These are phyloP conservation scores for Ennomos fuscantarius DNA, from an alignment of 2,888 invertebrate genomes.

Conservation along the genomic window DNA sequence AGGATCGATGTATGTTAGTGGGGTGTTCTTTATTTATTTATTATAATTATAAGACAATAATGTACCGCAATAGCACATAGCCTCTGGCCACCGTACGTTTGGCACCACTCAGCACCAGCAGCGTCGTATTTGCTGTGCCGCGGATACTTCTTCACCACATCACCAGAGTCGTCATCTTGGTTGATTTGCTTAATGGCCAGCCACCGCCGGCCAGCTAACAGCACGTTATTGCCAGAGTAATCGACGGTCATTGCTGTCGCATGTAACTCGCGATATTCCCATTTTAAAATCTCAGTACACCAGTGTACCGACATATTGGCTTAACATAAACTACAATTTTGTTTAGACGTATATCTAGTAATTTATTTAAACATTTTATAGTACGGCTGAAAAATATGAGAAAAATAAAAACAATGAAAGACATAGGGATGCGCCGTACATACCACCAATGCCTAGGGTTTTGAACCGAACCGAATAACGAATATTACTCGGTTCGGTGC, in stretches of 20 bases:
- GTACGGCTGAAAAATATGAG: too few relatives aligned
- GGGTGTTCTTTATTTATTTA: too few relatives aligned
- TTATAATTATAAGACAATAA: slow-evolving; percentile 28
- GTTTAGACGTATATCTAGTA: too few relatives aligned
- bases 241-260: slow-evolving; percentile 97
- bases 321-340: too few relatives aligned
- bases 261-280: slow-evolving; percentile 94
- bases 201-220: slow-evolving; percentile 93
- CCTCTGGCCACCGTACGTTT: slow-evolving; percentile 90
- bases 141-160: slow-evolving; percentile 90
- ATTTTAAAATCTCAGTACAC: slow-evolving; percentile 82
- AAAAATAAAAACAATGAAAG: slow-evolving; percentile 8
- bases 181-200: slow-evolving; percentile 91
- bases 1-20: too few relatives aligned
- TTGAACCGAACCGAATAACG: too few relatives aligned
- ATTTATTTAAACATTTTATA: too few relatives aligned
- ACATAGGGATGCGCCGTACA: too few relatives aligned
- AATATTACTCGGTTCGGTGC: too few relatives aligned
- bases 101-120: slow-evolving; percentile 96
- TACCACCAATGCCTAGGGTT: too few relatives aligned
- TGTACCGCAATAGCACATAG: slow-evolving; percentile 94
- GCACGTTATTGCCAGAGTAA: slow-evolving; percentile 92
- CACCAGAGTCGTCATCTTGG: slow-evolving; percentile 88
- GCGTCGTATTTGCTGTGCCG: slow-evolving; percentile 97
- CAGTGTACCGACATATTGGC: slow-evolving; percentile 79